A percentile compares a stretch with the other conserved stretches of the same genome.
phyloP scores from a whole-genome alignment of 2,888 invertebrate genomes.

The Rhamphomyia laevipes region DNA sequence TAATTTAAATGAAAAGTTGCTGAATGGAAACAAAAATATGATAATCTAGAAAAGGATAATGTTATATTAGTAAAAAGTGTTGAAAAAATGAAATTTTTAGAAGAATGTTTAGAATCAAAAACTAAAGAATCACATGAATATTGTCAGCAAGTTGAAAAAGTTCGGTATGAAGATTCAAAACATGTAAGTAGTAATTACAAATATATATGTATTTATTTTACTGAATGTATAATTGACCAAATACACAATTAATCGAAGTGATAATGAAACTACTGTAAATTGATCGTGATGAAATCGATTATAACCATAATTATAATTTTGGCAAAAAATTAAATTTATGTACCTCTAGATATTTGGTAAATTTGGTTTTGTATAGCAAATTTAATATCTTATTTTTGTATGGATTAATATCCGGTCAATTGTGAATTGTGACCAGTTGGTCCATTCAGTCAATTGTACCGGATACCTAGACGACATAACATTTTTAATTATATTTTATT shows the following conservation, averaged over 20 bases:
- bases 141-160: conserved; percentile 9
- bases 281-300: background rate
- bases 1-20: conserved; percentile 2
- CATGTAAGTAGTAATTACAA: conserved; percentile 9
- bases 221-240: background rate
- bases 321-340: no score
- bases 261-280: background rate
- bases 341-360: no score
- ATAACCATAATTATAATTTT: no score
- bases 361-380: no score
- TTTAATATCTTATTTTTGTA: no score
- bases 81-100: conserved; percentile 13
- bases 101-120: conserved; percentile 12
- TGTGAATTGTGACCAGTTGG: no score
- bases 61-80: conserved; percentile 7
- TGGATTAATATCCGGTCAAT: no score
- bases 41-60: conserved; percentile 10
- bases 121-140: conserved; percentile 6
- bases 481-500: no score
- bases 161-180: conserved; percentile 7
- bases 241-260: no score
- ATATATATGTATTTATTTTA: background rate
- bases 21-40: conserved; percentile 7
- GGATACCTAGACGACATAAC: no score
- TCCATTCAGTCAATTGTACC: no score